A percentile compares a stretch with the other conserved stretches of the same genome.
Evolutionary conservation across 2,797 vertebrate species (phyloP).

Genomic region (Paramormyrops hopkinsi): DNA sequence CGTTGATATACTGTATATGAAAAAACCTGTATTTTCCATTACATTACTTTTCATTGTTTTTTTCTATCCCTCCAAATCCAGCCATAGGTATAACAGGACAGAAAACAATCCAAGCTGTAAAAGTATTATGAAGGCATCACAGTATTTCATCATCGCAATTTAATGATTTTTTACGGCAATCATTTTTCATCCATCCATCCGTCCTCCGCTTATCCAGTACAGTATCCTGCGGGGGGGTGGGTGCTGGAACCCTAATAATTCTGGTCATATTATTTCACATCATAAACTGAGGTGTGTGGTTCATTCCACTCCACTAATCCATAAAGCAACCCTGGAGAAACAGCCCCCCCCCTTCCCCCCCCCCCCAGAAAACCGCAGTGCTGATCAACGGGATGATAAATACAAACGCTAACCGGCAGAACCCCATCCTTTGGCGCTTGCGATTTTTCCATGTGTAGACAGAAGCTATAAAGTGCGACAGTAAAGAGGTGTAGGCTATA

Average conservation of each 20-base stretch:
- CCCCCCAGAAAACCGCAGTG: slow-evolving; percentile 54
- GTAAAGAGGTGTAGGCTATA: slow-evolving; percentile 64
- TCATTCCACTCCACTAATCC: background rate
- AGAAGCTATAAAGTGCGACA: slow-evolving; percentile 57
- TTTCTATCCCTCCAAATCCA: background rate
- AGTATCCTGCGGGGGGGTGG: background rate
- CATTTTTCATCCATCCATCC: background rate
- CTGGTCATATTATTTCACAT: background rate
- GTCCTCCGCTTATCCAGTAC: background rate
- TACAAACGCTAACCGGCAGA: slow-evolving; percentile 56
- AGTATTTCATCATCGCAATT: background rate
- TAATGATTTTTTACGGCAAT: background rate
- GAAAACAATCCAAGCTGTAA: background rate
- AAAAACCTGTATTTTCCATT: background rate
- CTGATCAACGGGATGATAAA: slow-evolving; percentile 57
- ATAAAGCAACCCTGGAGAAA: slow-evolving; percentile 33
- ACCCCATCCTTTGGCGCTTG: slow-evolving; percentile 51
- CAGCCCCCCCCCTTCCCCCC: slow-evolving; percentile 51
- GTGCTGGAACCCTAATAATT: background rate
- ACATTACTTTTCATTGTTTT: background rate
- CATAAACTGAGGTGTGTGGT: background rate
- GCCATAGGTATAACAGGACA: background rate
- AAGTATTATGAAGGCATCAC: background rate
- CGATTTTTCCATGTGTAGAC: slow-evolving; percentile 53
- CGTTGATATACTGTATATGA: background rate